A percentile compares a stretch with the other conserved stretches of the same genome.
Conservation (phyloP, 2,797 vertebrate genomes). For the Phoeniculus purpureus region DNA sequence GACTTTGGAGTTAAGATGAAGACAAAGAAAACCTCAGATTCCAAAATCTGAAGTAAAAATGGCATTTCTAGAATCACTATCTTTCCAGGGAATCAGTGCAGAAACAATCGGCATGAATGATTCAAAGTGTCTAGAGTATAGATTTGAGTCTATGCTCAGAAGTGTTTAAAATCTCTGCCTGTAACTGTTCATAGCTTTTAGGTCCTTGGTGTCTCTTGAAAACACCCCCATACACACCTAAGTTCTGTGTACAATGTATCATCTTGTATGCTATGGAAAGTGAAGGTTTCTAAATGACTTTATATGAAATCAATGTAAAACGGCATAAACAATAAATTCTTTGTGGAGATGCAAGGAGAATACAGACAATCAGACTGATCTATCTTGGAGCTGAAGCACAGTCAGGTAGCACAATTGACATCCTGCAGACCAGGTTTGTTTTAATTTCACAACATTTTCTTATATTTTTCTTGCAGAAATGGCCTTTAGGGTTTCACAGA, state of each 20-base stretch:
- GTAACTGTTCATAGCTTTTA: background rate
- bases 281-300: background rate
- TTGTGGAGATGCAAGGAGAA: slow-evolving; percentile 21
- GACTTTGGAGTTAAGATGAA: background rate
- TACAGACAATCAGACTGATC: slow-evolving; percentile 32
- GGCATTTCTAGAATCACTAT: background rate
- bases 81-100: background rate
- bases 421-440: background rate
- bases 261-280: background rate
- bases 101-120: background rate
- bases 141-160: background rate
- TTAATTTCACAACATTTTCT: slow-evolving; percentile 14
- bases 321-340: slow-evolving; percentile 60
- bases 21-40: background rate
- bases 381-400: slow-evolving; percentile 51
- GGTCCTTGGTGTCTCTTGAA: background rate
- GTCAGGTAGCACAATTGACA: slow-evolving; percentile 51
- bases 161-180: background rate
- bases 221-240: background rate
- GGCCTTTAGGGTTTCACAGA: background rate
- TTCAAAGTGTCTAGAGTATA: background rate
- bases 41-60: background rate
- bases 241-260: background rate
- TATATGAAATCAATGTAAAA: slow-evolving; percentile 38
- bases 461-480: slow-evolving; percentile 30